Base-by-base conservation (phyloP, 2,113 vertebrate species). In the Gobiocypris rarus region DNA sequence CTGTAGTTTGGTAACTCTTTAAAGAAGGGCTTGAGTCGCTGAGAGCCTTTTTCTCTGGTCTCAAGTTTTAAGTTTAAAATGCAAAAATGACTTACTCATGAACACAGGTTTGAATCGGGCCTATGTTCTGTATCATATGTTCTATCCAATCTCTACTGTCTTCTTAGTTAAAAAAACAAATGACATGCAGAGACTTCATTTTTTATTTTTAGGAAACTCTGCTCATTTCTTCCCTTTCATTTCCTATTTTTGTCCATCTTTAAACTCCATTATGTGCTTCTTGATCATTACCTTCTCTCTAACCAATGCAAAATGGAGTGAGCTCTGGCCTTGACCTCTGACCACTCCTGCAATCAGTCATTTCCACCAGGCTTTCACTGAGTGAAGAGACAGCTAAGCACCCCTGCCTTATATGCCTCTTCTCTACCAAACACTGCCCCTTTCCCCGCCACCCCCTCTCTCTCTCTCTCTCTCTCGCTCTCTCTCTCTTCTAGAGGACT, bases 271-370 rank as follows among this genome's bases (percentile, higher is more conserved):
- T 41, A 1, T 86, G 84, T 81, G 82, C 75, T 58, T 73, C 28
- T 63, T 48, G 52, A 86, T 71, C 48, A 38, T 61, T 48, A 45
- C 88, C 88, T 83, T 83, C 88, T 92, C 90, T 88, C 91, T 89
- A 89, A 89, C 90, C 91, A 92, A 75, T 54, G 26, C 52, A 89
- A 85, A 92, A 91, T 90, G 90, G 90, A 43, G 89, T 89, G 90
- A 90, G 94, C 93, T 90, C 77, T 81, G 93, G 91, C 92, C 92
- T 92, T 88, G 94, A 95, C 92, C 95, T 91, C 84, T 95, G 92
- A 94, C 90, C 93, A 90, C 0, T 22, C 83, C 88, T 86, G 90
- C 93, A 95, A 95, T 96, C 95, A 95, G 91, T 96, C 95, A 96
- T 94, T 93, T 94, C 94, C 82, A 91, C 91, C 92, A 92, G 91